phyloP scores from a whole-genome alignment of 2,113 vertebrate genomes.

The Alethe castanea region DNA sequence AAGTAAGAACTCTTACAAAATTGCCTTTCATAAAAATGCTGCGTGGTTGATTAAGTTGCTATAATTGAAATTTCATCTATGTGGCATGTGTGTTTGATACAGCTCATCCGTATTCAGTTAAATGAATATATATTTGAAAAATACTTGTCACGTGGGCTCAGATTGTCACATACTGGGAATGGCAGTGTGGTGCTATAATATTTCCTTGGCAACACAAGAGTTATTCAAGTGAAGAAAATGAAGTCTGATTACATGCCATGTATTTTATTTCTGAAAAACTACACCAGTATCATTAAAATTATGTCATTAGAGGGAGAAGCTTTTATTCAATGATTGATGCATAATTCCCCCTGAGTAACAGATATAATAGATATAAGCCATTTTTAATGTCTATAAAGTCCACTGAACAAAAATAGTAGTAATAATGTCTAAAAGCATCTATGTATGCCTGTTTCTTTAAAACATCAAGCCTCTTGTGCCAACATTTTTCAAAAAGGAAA shows the following conservation, averaged over 20 bases:
- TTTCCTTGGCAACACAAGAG: neutral
- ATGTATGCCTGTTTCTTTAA: neutral
- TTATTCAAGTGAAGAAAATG: conserved; percentile 7
- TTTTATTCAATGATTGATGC: neutral
- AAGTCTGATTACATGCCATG: neutral
- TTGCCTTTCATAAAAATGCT: neutral
- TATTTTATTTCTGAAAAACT: conserved; percentile 30
- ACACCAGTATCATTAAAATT: neutral
- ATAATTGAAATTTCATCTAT: neutral
- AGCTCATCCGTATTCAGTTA: neutral
- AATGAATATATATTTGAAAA: neutral
- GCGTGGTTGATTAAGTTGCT: neutral
- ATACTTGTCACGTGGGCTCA: neutral
- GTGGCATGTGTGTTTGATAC: neutral
- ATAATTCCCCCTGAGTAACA: neutral
- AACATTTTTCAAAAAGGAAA: neutral
- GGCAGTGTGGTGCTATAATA: neutral
- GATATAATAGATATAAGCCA: neutral
- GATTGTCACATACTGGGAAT: neutral
- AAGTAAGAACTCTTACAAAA: neutral
- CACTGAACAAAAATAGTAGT: neutral
- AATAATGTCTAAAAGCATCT: neutral
- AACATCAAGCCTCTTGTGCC: neutral
- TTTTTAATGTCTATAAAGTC: neutral
- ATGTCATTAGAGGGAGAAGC: neutral